Conservation (phyloP, 2,888 invertebrate genomes). For the Cantharis rufa region DNA sequence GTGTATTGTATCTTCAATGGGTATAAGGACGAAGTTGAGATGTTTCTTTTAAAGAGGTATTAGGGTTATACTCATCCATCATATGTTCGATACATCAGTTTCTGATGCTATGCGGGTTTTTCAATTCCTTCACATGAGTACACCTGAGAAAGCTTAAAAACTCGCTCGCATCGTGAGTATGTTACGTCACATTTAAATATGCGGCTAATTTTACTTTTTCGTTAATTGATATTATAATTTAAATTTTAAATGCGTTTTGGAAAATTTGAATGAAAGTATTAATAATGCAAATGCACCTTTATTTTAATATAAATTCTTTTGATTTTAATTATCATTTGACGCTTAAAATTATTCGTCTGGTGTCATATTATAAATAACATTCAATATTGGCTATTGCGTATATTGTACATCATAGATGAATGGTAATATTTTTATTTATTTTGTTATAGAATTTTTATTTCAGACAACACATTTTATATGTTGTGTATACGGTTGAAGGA, state of each 20-base stretch:
- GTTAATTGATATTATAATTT: background rate
- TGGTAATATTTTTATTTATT: background rate
- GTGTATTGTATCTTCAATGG: background rate
- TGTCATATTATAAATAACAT: background rate
- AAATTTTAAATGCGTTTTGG: background rate
- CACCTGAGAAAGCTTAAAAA: background rate
- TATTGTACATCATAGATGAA: background rate
- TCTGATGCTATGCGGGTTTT: conserved; percentile 3
- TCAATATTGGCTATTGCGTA: background rate
- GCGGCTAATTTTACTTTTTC: background rate
- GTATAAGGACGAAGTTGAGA: conserved; percentile 4
- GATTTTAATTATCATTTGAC: background rate
- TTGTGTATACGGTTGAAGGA: conserved; percentile 14
- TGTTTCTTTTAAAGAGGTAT: conserved; percentile 20
- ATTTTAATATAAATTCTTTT: background rate
- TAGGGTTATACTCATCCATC: conserved; percentile 36
- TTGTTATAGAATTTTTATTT: background rate
- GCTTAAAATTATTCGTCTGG: background rate
- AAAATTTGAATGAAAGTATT: background rate
- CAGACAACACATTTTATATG: conserved; percentile 13
- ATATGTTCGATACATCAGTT: conserved; percentile 37
- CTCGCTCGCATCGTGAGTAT: background rate
- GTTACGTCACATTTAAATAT: background rate
- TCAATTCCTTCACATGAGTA: conserved; percentile 2
- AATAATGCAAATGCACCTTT: background rate